These are phyloP conservation scores for Eurytoma californica DNA, from an alignment of 2,888 invertebrate species.

Conservation along the genomic window DNA sequence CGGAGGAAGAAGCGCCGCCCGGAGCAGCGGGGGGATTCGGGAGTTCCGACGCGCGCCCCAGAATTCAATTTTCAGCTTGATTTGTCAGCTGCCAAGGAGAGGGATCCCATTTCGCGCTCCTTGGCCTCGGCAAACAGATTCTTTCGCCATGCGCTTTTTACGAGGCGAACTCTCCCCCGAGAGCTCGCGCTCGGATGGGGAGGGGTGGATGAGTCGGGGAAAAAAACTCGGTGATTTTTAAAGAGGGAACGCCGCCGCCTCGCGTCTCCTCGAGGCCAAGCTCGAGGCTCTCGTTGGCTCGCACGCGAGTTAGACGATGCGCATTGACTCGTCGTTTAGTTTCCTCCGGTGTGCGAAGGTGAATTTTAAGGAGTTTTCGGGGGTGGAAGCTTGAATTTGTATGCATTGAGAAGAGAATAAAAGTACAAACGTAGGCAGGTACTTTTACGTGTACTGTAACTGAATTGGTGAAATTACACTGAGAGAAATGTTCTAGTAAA, in stretches of 20 bases:
- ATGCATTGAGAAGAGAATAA: too few relatives aligned
- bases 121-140: constrained; percentile 66
- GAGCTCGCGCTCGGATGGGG: not conserved
- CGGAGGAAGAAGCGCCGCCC: not conserved
- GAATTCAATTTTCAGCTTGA: constrained; percentile 74
- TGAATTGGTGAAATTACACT: too few relatives aligned
- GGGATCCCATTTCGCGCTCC: constrained; percentile 65
- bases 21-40: constrained; percentile 39
- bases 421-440: too few relatives aligned
- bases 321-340: too few relatives aligned
- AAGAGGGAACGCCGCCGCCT: not conserved
- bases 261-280: not conserved
- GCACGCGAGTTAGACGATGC: too few relatives aligned
- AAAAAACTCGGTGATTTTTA: constrained; percentile 16
- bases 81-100: constrained; percentile 67
- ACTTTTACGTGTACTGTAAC: too few relatives aligned
- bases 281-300: not conserved
- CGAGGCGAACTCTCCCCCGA: constrained; percentile 46
- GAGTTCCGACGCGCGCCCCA: constrained; percentile 60
- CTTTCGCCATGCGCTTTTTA: constrained; percentile 66
- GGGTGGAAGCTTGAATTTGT: too few relatives aligned
- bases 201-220: not conserved
- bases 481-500: too few relatives aligned
- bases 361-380: too few relatives aligned
- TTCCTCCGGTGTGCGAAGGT: too few relatives aligned